phyloP scores from a whole-genome alignment of 2,113 vertebrate genomes.

The Pelobates fuscus region DNA sequence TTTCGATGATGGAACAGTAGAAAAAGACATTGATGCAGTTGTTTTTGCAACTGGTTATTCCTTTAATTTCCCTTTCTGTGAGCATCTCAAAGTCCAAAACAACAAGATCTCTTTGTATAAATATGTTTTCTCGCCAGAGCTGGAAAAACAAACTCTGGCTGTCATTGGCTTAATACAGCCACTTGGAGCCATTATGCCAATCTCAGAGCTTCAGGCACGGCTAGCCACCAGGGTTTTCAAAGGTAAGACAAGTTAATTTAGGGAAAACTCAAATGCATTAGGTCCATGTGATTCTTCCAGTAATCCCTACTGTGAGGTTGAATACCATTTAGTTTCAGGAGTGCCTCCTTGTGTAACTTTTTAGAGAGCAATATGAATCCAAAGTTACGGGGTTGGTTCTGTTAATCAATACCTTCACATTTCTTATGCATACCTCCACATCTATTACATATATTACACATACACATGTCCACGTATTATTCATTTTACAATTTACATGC shows the following conservation, averaged over 20 bases:
- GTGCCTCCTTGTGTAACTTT: no score
- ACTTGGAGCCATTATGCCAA: slow-evolving; percentile 66
- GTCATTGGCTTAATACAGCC: slow-evolving; percentile 67
- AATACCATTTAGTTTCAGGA: no score
- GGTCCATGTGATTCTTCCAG: no score
- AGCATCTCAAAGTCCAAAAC: slow-evolving; percentile 54
- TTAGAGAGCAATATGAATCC: no score
- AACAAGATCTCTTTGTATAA: slow-evolving; percentile 67
- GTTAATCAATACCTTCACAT: no score
- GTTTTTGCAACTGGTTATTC: slow-evolving; percentile 83
- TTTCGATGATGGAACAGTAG: slow-evolving; percentile 74
- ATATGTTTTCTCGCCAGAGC: slow-evolving; percentile 66
- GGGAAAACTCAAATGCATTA: no score
- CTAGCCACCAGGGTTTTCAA: slow-evolving; percentile 70
- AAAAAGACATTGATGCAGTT: slow-evolving; percentile 73
- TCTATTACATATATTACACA: no score
- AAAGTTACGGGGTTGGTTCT: no score
- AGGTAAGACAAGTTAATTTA: slow-evolving; percentile 56
- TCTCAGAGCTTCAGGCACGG: slow-evolving; percentile 73
- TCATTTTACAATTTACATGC: no score
- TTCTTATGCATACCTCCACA: no score
- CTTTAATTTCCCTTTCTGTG: slow-evolving; percentile 70
- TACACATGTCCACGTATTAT: no score
- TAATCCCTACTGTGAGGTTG: no score
- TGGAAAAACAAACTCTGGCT: slow-evolving; percentile 69